phyloP scores from a whole-genome alignment of 64 coral and sea anemone species.

The Astreopora myriophthalma region DNA sequence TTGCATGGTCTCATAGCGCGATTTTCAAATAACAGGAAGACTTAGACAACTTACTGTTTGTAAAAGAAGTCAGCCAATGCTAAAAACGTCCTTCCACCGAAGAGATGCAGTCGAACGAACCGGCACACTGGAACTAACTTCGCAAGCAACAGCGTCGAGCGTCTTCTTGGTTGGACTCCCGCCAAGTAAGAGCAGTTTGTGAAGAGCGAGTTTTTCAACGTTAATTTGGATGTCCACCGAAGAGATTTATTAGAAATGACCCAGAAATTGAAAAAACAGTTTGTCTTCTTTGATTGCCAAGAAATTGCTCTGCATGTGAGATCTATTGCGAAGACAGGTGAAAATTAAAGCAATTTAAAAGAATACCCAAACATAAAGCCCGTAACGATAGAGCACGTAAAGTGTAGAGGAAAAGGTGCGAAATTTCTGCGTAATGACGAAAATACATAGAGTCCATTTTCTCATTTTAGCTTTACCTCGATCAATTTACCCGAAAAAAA shows the following conservation, averaged over 20 bases:
- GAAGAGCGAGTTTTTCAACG: background rate
- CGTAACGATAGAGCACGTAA: too few species aligned
- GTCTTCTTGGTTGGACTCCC: background rate
- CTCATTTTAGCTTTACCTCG: background rate
- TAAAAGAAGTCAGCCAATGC: background rate
- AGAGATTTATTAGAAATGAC: slow-evolving; percentile 3
- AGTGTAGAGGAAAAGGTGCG: background rate
- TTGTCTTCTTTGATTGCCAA: background rate
- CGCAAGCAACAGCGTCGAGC: background rate
- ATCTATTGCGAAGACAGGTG: background rate
- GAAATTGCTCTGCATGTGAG: background rate
- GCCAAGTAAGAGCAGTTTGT: background rate
- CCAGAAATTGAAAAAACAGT: slow-evolving; percentile 7
- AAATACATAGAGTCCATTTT: background rate
- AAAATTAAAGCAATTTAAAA: slow-evolving; percentile 14
- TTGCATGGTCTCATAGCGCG: background rate
- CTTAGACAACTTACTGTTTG: background rate
- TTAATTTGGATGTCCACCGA: slow-evolving; percentile 31
- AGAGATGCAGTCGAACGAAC: background rate
- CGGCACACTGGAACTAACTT: background rate
- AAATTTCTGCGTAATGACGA: background rate
- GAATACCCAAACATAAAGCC: too few species aligned
- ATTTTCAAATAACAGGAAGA: background rate
- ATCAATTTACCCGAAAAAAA: background rate
- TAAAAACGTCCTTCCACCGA: background rate